phyloP scores from a whole-genome alignment of 2,113 vertebrate genomes.

The Corvus cornix region DNA sequence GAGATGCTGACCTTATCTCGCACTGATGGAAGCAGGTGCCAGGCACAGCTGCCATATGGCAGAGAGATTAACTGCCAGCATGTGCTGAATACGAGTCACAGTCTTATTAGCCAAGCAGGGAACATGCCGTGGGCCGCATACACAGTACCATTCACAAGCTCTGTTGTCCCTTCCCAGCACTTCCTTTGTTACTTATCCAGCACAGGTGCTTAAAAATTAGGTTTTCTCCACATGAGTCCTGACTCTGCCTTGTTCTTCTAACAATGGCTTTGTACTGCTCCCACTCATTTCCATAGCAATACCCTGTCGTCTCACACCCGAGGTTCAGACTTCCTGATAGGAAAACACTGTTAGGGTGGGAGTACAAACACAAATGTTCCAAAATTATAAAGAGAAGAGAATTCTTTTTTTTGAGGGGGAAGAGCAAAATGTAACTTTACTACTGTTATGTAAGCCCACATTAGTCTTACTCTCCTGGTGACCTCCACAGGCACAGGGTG shows the following conservation, averaged over 20 bases:
- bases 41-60: conserved; percentile 17
- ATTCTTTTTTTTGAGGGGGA: background rate
- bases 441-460: background rate
- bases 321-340: background rate
- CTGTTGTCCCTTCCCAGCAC: background rate
- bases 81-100: background rate
- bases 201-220: conserved; percentile 31
- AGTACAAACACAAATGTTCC: background rate
- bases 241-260: background rate
- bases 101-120: background rate
- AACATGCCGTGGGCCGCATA: background rate
- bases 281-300: background rate
- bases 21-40: conserved; percentile 46
- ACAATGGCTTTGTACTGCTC: background rate
- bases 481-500: background rate
- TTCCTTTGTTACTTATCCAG: background rate
- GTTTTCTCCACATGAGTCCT: background rate
- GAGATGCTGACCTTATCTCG: conserved; percentile 20
- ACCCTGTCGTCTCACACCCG: fast-evolving
- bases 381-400: background rate
- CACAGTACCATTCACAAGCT: background rate
- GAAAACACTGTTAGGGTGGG: background rate
- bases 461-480: background rate
- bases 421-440: background rate
- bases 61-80: conserved; percentile 3